Conservation (phyloP, 2,797 vertebrate species). For the Eulemur mongoz region DNA sequence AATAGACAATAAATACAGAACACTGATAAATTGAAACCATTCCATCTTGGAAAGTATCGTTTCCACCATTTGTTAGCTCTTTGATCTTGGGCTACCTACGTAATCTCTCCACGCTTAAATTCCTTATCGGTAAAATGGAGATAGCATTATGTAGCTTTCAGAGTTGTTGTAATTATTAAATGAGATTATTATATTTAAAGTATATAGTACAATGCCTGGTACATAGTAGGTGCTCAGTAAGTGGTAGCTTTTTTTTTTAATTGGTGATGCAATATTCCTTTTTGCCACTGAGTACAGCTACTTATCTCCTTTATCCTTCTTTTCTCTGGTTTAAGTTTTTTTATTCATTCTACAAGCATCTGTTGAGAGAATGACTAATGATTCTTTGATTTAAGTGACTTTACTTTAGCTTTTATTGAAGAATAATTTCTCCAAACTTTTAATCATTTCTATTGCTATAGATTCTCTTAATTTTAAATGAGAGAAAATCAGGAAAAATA, state of each 20-base stretch:
- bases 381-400: background rate
- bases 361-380: constrained; percentile 20
- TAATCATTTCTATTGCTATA: background rate
- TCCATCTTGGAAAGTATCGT: background rate
- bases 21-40: background rate
- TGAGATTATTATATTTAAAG: background rate
- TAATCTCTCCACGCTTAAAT: background rate
- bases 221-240: background rate
- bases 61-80: background rate
- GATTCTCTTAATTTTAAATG: constrained; percentile 1
- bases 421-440: constrained; percentile 26
- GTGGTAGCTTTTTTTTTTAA: background rate
- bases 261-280: background rate
- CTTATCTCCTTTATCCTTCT: background rate
- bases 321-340: background rate
- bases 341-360: background rate
- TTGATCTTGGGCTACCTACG: background rate
- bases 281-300: background rate
- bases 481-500: background rate
- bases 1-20: background rate
- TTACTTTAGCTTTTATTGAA: constrained; percentile 19
- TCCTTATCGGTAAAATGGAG: background rate
- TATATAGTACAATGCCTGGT: background rate
- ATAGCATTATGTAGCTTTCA: background rate
- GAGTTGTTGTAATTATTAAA: background rate